A percentile compares a stretch with the other conserved stretches of the same genome.
phyloP scores from a whole-genome alignment of 2,888 invertebrate species.

The Noctua pronuba region DNA sequence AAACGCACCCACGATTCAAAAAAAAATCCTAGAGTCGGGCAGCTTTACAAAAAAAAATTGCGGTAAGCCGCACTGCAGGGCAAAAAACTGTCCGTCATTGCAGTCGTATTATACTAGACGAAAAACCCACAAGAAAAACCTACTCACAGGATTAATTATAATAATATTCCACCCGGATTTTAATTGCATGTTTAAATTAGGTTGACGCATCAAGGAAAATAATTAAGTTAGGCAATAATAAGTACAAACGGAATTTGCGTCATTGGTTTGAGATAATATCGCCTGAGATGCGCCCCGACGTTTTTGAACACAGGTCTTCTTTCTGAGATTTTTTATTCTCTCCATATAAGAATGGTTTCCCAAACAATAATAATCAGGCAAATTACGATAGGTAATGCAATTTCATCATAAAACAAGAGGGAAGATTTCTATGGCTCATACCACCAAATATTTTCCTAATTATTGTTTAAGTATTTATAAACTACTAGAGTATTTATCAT shows the following conservation, averaged over 20 bases:
- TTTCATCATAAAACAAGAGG: constrained; percentile 20
- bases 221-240: not conserved
- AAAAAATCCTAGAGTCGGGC: too few relatives aligned
- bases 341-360: not conserved
- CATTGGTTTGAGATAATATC: not conserved
- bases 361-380: not conserved
- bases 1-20: too few relatives aligned
- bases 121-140: constrained; percentile 26
- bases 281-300: not conserved
- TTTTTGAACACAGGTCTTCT: not conserved
- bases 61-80: not conserved
- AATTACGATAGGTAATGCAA: not conserved
- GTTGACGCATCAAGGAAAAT: constrained; percentile 38
- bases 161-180: constrained; percentile 7
- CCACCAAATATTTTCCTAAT: not conserved
- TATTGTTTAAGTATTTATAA: constrained; percentile 6
- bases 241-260: constrained; percentile 8
- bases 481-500: constrained; percentile 1
- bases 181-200: not conserved
- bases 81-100: constrained; percentile 3
- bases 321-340: not conserved
- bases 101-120: not conserved
- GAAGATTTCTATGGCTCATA: constrained; percentile 4
- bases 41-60: too few relatives aligned
- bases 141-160: not conserved